Percentiles rank a stretch among this genome's conserved stretches.
Conservation (phyloP, 2,113 vertebrate species). For the Eretmochelys imbricata region DNA sequence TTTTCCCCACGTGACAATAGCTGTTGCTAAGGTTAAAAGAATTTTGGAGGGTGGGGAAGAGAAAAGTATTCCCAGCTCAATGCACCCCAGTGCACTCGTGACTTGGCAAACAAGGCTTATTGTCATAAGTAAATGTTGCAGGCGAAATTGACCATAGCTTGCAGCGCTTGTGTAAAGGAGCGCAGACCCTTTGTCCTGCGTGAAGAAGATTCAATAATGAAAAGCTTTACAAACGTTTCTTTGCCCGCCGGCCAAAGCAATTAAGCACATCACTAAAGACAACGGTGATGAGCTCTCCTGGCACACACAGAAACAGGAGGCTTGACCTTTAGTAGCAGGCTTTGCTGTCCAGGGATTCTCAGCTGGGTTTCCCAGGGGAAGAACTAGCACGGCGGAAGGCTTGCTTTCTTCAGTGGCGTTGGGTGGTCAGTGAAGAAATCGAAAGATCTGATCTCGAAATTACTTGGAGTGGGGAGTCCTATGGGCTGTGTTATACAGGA, state of each 20-base stretch:
- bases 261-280: neutral
- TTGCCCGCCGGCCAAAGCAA: neutral
- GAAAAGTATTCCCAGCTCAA: neutral
- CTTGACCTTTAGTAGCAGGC: neutral
- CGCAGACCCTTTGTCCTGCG: neutral
- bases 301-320: neutral
- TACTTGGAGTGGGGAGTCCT: neutral
- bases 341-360: neutral
- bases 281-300: neutral
- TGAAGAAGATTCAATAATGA: neutral
- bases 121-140: neutral
- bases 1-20: rapidly evolving
- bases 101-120: neutral
- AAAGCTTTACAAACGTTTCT: neutral
- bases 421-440: neutral
- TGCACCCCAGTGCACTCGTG: neutral
- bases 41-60: neutral
- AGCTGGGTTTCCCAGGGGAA: neutral
- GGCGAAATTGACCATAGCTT: neutral
- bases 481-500: neutral
- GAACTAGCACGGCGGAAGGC: rapidly evolving
- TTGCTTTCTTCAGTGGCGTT: neutral
- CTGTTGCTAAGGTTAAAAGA: neutral
- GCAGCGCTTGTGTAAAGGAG: rapidly evolving
- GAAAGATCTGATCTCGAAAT: neutral